These are phyloP conservation scores for Drosophila differens DNA, from an alignment of 2,888 invertebrate genomes.

Conservation along the genomic window DNA sequence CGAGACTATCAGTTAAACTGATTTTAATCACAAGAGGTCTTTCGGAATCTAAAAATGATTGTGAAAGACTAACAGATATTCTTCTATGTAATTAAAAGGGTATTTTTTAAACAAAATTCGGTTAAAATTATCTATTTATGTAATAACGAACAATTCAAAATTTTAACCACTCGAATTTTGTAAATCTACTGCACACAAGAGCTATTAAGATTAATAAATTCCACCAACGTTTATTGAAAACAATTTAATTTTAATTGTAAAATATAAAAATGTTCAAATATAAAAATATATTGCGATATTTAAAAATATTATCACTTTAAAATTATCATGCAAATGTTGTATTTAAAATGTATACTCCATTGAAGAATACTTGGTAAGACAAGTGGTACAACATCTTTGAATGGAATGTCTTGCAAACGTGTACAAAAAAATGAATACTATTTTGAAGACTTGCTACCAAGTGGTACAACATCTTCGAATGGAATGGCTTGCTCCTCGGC, in stretches of 20 bases:
- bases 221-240: background rate
- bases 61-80: background rate
- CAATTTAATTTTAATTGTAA: background rate
- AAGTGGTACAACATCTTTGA: background rate
- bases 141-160: background rate
- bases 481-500: slow-evolving; percentile 79
- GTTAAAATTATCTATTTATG: background rate
- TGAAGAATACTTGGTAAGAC: background rate
- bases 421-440: background rate
- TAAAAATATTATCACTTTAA: background rate
- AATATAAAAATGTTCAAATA: background rate
- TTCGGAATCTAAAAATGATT: background rate
- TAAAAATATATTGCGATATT: background rate
- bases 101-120: background rate
- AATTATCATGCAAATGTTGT: background rate
- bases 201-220: background rate
- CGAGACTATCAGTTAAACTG: background rate
- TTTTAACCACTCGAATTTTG: too few species aligned
- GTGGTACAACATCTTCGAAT: slow-evolving; percentile 63
- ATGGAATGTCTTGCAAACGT: slow-evolving; percentile 8
- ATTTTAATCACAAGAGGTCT: background rate
- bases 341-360: background rate
- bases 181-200: background rate
- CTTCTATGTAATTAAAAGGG: background rate
- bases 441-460: slow-evolving; percentile 34